These are phyloP conservation scores for Stegastes partitus DNA, from an alignment of 2,113 vertebrate genomes.

Conservation along the genomic window DNA sequence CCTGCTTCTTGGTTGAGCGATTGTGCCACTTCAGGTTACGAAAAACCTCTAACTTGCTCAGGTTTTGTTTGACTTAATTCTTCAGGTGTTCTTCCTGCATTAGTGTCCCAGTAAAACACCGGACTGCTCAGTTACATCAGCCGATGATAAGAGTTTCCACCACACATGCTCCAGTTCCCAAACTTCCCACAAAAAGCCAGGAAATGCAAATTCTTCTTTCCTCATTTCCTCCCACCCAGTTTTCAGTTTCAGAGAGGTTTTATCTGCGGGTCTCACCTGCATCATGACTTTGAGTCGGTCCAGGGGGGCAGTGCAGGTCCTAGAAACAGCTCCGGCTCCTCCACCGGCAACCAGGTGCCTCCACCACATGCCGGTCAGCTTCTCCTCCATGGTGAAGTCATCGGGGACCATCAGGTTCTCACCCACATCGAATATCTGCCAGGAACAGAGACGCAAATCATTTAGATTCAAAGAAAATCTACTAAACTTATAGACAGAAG, in stretches of 20 bases:
- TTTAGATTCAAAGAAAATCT: no score
- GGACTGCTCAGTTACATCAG: neutral
- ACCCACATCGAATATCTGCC: conserved; percentile 96
- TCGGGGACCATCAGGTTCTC: conserved; percentile 96
- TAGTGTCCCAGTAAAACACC: neutral
- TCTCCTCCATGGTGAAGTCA: conserved; percentile 96
- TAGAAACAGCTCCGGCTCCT: conserved; percentile 93
- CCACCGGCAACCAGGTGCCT: conserved; percentile 96
- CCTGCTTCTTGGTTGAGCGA: fast-evolving
- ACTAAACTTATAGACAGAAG: no score
- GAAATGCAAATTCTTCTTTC: neutral
- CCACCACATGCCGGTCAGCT: conserved; percentile 97
- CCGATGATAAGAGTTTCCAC: neutral
- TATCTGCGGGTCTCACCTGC: conserved; percentile 86
- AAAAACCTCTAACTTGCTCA: neutral
- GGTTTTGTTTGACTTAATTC: no score
- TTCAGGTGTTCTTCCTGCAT: neutral
- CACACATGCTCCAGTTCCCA: neutral
- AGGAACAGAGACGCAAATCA: neutral
- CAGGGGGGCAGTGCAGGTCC: conserved; percentile 95
- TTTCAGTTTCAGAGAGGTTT: neutral
- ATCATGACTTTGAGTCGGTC: conserved; percentile 98
- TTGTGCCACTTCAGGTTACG: neutral
- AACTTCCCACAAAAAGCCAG: neutral
- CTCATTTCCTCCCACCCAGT: neutral